A percentile compares a stretch with the other conserved stretches of the same genome.
Conservation (phyloP, 2,113 vertebrate genomes). For the Colossoma macropomum region DNA sequence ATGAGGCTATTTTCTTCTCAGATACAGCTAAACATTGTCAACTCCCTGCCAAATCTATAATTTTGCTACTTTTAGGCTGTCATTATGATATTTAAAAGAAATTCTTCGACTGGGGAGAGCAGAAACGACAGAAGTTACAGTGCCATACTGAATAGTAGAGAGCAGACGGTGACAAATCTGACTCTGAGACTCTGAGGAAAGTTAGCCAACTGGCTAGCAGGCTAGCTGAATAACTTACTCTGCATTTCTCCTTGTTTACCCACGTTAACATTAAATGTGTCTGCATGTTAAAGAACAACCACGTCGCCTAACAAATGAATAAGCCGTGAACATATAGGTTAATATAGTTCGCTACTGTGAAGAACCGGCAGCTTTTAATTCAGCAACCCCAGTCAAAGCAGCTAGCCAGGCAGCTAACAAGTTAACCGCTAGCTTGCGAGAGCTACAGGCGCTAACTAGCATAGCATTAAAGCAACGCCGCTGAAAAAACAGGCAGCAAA, state of each 20-base stretch:
- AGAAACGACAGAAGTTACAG: too few species aligned
- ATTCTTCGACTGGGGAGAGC: too few species aligned
- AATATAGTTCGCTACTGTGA: neutral
- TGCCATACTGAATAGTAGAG: constrained; percentile 14
- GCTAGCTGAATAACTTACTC: neutral
- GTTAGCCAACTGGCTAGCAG: constrained; percentile 21
- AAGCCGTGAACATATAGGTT: too few species aligned
- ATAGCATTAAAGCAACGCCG: constrained; percentile 1
- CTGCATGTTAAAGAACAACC: neutral
- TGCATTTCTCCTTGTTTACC: neutral
- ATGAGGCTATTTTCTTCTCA: too few species aligned
- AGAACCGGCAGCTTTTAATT: neutral
- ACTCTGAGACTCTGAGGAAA: neutral
- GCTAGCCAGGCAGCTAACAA: neutral
- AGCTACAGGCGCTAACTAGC: constrained; percentile 3
- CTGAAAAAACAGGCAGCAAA: neutral
- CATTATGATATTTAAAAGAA: too few species aligned
- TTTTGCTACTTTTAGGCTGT: too few species aligned
- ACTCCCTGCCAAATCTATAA: too few species aligned
- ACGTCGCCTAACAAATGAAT: neutral
- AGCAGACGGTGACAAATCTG: constrained; percentile 11
- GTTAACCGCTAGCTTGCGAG: neutral
- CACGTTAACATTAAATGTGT: neutral
- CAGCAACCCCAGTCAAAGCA: neutral
- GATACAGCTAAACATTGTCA: too few species aligned